Evolutionary conservation across 2,888 invertebrate species (phyloP), one percentile per base, ranked within the genome.

Genomic region (Macrostomum cliftonense): DNA sequence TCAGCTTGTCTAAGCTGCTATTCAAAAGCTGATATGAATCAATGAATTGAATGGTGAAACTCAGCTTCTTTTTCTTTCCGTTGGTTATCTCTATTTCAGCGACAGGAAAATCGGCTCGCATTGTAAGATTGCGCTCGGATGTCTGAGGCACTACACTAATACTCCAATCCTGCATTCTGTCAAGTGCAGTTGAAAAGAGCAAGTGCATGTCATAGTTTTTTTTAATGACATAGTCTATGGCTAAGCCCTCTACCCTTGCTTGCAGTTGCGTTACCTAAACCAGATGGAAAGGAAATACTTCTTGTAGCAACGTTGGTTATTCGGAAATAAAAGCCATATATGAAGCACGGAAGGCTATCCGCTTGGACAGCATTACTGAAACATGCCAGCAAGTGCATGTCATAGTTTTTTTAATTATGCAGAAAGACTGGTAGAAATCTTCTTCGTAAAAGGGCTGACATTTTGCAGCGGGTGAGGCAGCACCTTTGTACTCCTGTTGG

Each of bases 401-500:
- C 28, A 9, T 28, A 28, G 9, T 28, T 28, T 28, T 28, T 28
- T 39, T 44, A 45, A 39, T 45, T 45, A 28, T 45, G 45, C 14
- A 45, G 43, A 37, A 45, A 21, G 9, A 45, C 42, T 37, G 45
- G 45, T 36, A 45, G 42, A 16, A 45, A n/a, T 7, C 28, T 4
- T 12, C 37, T 21, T 7, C 28, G n/a, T 16, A 45, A 12, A 2
- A 12, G n/a, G 9, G 42, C 17, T 12, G 36, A 39, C 2, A 28
- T 45, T 7, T 45, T 45, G 38, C 45, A 45, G 2, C 42, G 14
- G 17, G 36, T 13, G 12, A 45, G 11, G 50, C 53, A 12, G 56
- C 53, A 2, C 54, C 54, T 20, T 49, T 44, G 42, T 52, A 28
- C 42, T 2, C 49, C 56, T 14, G 46, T 52, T 12, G 54, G 46